Evolutionary conservation across 2,797 vertebrate genomes (phyloP).

Genomic region (Pantherophis alleghaniensis): DNA sequence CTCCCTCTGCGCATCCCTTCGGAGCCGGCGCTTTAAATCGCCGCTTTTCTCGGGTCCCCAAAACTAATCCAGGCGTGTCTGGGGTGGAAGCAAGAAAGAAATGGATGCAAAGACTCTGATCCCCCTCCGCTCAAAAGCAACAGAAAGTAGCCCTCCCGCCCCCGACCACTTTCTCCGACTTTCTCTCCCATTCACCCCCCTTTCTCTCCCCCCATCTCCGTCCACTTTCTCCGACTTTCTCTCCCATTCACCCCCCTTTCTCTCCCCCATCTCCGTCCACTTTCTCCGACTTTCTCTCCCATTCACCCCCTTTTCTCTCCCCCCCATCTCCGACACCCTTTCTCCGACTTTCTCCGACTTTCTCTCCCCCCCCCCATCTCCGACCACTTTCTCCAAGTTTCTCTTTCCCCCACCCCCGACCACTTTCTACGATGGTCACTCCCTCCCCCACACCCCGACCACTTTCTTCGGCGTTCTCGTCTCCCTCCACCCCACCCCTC

Average conservation of each 20-base stretch:
- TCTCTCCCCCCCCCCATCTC: too few species aligned
- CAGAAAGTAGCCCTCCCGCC: not conserved
- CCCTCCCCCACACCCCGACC: too few species aligned
- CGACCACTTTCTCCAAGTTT: too few species aligned
- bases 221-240: not conserved
- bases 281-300: too few species aligned
- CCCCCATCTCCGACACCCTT: too few species aligned
- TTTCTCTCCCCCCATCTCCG: not conserved
- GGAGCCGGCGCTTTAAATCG: too few species aligned
- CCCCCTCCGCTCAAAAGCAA: not conserved
- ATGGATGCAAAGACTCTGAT: not conserved
- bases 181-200: not conserved
- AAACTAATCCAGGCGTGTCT: not conserved
- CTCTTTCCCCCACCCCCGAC: too few species aligned
- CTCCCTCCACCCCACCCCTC: not conserved
- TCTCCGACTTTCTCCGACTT: too few species aligned
- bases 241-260: too few species aligned
- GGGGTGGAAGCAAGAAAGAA: not conserved
- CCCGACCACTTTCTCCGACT: not conserved
- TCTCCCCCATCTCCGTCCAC: too few species aligned
- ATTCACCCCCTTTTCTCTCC: not conserved
- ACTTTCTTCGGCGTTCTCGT: too few species aligned
- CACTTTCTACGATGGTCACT: too few species aligned
- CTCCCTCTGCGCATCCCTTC: not conserved
- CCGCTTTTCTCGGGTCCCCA: not conserved